Base-by-base conservation (phyloP, 2,888 invertebrate species). In the Kryphioiulus occultus region DNA sequence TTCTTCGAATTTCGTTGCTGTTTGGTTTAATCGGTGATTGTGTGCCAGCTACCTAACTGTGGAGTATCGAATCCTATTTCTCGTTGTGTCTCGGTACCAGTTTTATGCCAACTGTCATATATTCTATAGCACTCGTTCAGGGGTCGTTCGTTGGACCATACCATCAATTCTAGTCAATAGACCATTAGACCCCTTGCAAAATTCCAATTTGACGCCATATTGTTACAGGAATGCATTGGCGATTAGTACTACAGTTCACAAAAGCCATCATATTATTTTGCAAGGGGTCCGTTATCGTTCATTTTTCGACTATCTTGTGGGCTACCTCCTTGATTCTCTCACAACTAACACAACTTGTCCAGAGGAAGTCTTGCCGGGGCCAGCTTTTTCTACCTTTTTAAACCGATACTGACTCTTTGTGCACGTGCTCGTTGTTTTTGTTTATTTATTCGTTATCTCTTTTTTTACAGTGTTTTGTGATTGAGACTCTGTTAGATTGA, bases 331-430 rank as follows among this genome's bases (percentile, higher is more conserved):
- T 68, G 68, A 68, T 68, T 68, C 68, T 68, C 26, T 68, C 26
- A 68, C 68, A 19, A 9, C 53, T 68, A 26, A 26, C 26, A 68
- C 68, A 19, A 9, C 53, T 68, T 68, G 68, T 68, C 22, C 68
- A 68, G 26, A 68, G 26, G 68, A 68, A 68, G 68, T 4, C 68
- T 68, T 26, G 17, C n/a, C 26, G 68, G 68, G 68, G 22, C 68
- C 68, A 68, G 68, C 68, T 68, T 68, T 68, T 68, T 68, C 68
- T 68, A 68, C 68, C 68, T 68, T 68, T 68, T 68, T 68, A 68
- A 68, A 68, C 68, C 22, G 68, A 68, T 68, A 26, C 26, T 22
- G 68, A 68, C 68, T 26, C 12, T 68, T 22, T 26, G 68, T 19
- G 68, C 68, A 26, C 68, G 68, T 68, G 10, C 19, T 68, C 68